Evolutionary conservation across 2,113 vertebrate genomes (phyloP).

Genomic region (Madoqua kirkii): DNA sequence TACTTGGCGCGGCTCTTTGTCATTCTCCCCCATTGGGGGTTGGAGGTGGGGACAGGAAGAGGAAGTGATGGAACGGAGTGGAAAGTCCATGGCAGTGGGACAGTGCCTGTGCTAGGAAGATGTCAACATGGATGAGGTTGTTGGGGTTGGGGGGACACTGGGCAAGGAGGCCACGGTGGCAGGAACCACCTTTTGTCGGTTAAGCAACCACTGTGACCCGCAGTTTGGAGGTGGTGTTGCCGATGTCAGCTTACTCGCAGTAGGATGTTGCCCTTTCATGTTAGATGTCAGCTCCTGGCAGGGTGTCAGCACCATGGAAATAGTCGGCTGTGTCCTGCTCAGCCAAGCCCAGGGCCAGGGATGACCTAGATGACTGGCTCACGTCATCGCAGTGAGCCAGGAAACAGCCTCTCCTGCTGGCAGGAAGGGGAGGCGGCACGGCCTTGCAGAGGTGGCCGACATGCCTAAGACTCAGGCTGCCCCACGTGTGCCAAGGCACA

Average conservation of each 20-base stretch:
- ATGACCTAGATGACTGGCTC: not conserved
- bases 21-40: not conserved
- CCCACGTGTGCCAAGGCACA: rapidly evolving
- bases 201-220: not conserved
- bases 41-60: not conserved
- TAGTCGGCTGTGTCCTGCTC: not conserved
- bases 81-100: not conserved
- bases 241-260: not conserved
- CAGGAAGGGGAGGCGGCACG: not conserved
- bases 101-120: not conserved
- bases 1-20: not conserved
- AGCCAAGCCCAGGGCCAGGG: not conserved
- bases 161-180: not conserved
- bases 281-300: not conserved
- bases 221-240: not conserved
- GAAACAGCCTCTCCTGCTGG: not conserved
- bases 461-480: not conserved
- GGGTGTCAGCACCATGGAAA: not conserved
- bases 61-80: not conserved
- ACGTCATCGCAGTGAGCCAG: not conserved
- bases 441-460: not conserved
- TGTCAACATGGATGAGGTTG: not conserved
- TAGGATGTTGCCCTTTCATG: not conserved
- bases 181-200: not conserved
- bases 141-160: not conserved